These are phyloP conservation scores for Lepisosteus oculatus DNA, from an alignment of 2,113 vertebrate species.

Conservation along the genomic window DNA sequence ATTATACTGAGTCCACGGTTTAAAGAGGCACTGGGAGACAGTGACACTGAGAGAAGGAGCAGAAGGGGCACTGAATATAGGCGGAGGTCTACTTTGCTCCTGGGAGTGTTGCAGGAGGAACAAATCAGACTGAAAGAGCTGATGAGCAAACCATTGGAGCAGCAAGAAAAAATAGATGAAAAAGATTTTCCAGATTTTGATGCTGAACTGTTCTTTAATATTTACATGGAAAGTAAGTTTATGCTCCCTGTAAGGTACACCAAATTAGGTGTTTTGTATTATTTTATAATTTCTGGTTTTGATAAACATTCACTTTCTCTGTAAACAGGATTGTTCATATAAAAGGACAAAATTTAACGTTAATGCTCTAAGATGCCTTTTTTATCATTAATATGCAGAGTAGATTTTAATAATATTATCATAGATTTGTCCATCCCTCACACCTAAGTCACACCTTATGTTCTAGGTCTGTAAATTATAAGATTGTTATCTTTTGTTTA, in stretches of 20 bases:
- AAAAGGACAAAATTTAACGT: too few relatives aligned
- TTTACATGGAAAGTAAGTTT: conserved; percentile 24
- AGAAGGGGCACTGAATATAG: conserved; percentile 21
- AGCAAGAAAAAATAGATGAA: conserved; percentile 6
- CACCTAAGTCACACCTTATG: too few relatives aligned
- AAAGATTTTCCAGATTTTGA: background rate
- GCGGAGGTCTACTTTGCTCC: conserved; percentile 10
- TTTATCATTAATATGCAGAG: too few relatives aligned
- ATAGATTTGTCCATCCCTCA: too few relatives aligned
- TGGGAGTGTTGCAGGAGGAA: background rate
- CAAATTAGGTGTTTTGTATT: too few relatives aligned
- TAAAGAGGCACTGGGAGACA: background rate
- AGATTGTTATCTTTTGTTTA: too few relatives aligned
- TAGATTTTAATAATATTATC: too few relatives aligned
- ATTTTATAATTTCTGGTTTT: too few relatives aligned
- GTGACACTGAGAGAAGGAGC: background rate
- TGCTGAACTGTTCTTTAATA: conserved; percentile 18
- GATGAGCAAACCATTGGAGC: conserved; percentile 7
- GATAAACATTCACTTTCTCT: too few relatives aligned
- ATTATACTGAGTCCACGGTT: conserved; percentile 9
- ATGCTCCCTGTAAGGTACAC: background rate
- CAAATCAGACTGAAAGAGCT: conserved; percentile 15
- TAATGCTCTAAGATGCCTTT: too few relatives aligned
- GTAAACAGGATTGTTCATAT: too few relatives aligned
- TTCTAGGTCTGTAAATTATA: too few relatives aligned